Evolutionary conservation across 2,113 vertebrate genomes (phyloP).

Genomic region (Camelus dromedarius): DNA sequence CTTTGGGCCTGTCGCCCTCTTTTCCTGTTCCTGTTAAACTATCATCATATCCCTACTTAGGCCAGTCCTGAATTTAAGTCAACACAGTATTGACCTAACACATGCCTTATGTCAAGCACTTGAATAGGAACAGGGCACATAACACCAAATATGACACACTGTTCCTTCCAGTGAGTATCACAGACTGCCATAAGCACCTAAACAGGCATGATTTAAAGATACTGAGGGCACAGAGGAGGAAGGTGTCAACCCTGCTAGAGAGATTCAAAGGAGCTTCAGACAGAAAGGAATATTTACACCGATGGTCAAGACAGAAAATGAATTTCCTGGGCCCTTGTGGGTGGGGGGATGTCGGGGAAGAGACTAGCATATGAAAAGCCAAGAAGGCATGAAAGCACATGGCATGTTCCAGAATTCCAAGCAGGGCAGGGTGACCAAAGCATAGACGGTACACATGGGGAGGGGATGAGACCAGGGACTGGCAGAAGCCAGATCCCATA

Average conservation of each 20-base stretch:
- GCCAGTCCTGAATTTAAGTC: neutral
- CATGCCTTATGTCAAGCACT: neutral
- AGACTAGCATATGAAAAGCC: neutral
- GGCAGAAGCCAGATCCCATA: neutral
- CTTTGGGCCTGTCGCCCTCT: neutral
- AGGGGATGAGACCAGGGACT: neutral
- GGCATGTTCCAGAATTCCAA: neutral
- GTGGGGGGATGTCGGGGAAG: neutral
- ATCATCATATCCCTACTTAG: neutral
- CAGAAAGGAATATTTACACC: neutral
- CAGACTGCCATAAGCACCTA: neutral
- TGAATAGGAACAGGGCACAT: neutral
- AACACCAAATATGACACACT: neutral
- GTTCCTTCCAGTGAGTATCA: neutral
- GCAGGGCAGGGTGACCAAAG: neutral
- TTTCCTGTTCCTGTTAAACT: neutral
- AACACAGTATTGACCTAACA: neutral
- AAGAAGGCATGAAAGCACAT: neutral
- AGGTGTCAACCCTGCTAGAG: neutral
- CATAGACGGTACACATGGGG: rapidly evolving
- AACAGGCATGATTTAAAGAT: neutral
- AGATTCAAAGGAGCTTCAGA: neutral
- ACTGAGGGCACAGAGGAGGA: neutral
- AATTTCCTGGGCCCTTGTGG: neutral
- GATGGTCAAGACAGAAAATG: neutral